phyloP scores from a whole-genome alignment of 1,140 invertebrate genomes.

The Ceratosolen solmsi region DNA sequence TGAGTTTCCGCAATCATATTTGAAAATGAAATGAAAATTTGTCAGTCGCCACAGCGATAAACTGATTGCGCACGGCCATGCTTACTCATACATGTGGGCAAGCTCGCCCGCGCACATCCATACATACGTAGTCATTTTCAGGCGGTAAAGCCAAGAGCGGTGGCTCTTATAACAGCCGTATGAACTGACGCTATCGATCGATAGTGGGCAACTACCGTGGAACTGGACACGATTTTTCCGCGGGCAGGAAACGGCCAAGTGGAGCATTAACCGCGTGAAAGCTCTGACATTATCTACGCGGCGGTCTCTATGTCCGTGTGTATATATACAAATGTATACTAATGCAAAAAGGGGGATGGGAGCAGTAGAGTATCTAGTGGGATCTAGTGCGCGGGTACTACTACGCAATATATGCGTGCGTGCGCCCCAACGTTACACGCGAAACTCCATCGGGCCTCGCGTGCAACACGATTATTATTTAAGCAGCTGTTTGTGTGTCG shows the following conservation, averaged over 20 bases:
- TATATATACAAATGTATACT: neutral
- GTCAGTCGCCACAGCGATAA: neutral
- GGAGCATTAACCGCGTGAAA: constrained; percentile 47
- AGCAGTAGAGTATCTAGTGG: too few species aligned
- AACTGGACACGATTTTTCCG: constrained; percentile 46
- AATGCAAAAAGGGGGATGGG: too few species aligned
- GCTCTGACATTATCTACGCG: constrained; percentile 44
- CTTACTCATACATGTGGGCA: too few species aligned
- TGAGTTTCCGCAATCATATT: neutral
- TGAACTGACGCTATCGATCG: constrained; percentile 30
- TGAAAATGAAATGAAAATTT: neutral
- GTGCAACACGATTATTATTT: neutral
- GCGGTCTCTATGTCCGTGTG: neutral
- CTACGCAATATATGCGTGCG: neutral
- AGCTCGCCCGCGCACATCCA: too few species aligned
- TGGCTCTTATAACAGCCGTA: constrained; percentile 2
- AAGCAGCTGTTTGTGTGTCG: neutral
- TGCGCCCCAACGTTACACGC: too few species aligned
- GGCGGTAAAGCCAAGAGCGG: neutral
- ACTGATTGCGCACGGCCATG: neutral
- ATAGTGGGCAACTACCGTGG: neutral
- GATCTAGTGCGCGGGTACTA: too few species aligned
- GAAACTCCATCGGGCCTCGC: neutral
- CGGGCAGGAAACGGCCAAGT: constrained; percentile 48
- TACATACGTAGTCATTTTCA: too few species aligned